Percentiles rank a stretch among this genome's conserved stretches.
These are phyloP conservation scores for Rhinolophus sinicus DNA, from an alignment of 2,113 vertebrate genomes.

Conservation along the genomic window DNA sequence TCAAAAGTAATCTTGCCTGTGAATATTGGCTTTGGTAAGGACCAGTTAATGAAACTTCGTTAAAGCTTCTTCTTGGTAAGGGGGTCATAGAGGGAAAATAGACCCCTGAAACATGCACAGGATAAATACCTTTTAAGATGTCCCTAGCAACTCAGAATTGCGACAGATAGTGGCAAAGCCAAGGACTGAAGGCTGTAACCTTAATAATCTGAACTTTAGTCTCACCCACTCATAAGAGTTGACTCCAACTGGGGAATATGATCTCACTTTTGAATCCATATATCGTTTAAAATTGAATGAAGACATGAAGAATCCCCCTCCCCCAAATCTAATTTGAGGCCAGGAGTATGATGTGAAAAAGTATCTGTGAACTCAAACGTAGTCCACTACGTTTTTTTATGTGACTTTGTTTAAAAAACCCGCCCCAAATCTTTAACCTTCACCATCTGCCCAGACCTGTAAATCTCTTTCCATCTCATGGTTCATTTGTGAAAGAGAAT, in stretches of 20 bases:
- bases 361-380: not conserved
- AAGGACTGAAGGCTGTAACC: not conserved
- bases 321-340: not conserved
- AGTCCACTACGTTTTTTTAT: not conserved
- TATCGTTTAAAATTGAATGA: conserved; percentile 78
- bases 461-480: not conserved
- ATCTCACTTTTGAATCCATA: not conserved
- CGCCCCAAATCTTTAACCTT: not conserved
- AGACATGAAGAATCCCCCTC: conserved; percentile 17
- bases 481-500: not conserved
- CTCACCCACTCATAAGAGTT: not conserved
- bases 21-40: not conserved
- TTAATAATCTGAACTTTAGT: not conserved
- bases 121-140: not conserved
- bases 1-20: not conserved
- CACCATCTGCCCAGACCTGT: not conserved
- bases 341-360: conserved; percentile 32
- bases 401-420: not conserved
- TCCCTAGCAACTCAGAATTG: not conserved
- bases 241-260: not conserved
- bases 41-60: not conserved
- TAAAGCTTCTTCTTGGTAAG: not conserved
- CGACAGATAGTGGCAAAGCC: no score
- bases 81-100: not conserved
- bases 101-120: not conserved